Conservation (phyloP, 2,797 vertebrate species). For the Protonibea diacanthus region DNA sequence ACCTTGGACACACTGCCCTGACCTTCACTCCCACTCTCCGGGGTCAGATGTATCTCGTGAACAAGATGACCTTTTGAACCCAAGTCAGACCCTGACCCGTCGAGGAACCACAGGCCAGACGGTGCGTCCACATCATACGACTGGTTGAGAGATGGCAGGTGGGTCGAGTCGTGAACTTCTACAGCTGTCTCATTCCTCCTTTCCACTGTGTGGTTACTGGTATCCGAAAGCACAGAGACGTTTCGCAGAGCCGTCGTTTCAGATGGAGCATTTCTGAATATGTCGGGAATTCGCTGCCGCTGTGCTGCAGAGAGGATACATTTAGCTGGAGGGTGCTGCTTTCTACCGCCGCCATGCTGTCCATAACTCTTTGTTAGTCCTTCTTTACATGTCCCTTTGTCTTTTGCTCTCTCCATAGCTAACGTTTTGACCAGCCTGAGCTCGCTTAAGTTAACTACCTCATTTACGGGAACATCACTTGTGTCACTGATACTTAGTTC, state of each 20-base stretch:
- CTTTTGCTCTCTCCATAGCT: constrained; percentile 28
- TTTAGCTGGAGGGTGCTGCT: constrained; percentile 42
- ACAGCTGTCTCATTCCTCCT: constrained; percentile 11
- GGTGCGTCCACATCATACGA: constrained; percentile 82
- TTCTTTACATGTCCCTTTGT: constrained; percentile 3
- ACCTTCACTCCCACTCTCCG: constrained; percentile 62
- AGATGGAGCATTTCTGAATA: constrained; percentile 54
- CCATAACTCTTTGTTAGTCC: constrained; percentile 8
- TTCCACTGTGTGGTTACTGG: constrained; percentile 48
- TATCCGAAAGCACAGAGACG: constrained; percentile 50
- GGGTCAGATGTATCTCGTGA: constrained; percentile 65
- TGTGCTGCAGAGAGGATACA: constrained; percentile 62
- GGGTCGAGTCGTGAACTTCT: constrained; percentile 33
- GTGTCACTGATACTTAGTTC: constrained; percentile 1
- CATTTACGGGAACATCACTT: constrained; percentile 9
- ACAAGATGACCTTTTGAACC: constrained; percentile 15
- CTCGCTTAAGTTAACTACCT: constrained; percentile 23
- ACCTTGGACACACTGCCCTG: constrained; percentile 67
- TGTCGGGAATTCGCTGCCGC: constrained; percentile 63
- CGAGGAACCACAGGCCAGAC: constrained; percentile 77
- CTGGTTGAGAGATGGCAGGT: constrained; percentile 69
- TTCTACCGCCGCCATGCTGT: constrained; percentile 16
- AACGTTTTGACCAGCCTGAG: constrained; percentile 23
- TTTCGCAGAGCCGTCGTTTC: constrained; percentile 1
- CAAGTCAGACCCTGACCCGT: constrained; percentile 10